Conservation (phyloP, 2,888 invertebrate species). For the Pollenia griseotomentosa region DNA sequence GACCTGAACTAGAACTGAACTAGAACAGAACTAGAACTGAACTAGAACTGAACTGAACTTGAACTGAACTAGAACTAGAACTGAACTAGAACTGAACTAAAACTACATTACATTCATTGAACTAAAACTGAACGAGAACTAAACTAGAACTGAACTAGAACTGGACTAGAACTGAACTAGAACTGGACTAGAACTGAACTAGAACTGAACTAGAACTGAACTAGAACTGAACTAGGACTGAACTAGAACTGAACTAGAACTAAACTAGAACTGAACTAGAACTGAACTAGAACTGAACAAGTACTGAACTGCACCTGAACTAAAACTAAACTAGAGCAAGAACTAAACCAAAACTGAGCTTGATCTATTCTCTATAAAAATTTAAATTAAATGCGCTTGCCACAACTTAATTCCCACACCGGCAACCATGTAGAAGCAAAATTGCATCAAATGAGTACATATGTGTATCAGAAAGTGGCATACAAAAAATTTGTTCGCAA, state of each 20-base stretch:
- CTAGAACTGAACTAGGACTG: not conserved
- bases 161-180: not conserved
- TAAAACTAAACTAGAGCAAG: not conserved
- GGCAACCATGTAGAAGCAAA: conserved; percentile 5
- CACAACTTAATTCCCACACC: not conserved
- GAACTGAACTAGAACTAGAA: not conserved
- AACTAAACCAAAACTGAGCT: not conserved
- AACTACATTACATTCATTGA: not conserved
- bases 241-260: not conserved
- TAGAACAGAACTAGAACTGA: not conserved
- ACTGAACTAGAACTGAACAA: not conserved
- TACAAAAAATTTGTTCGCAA: not conserved
- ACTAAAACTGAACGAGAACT: not conserved
- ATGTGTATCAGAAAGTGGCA: not conserved
- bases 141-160: not conserved
- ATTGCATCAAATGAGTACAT: not conserved
- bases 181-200: not conserved
- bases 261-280: no score
- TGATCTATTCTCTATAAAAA: not conserved
- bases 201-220: not conserved
- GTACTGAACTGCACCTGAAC: not conserved
- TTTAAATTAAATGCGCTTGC: no score
- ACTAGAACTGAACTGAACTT: not conserved
- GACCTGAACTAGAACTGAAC: not conserved
- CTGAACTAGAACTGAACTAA: not conserved